A percentile compares a stretch with the other conserved stretches of the same genome.
Conservation (phyloP, 2,888 invertebrate species). For the Tillus elongatus region DNA sequence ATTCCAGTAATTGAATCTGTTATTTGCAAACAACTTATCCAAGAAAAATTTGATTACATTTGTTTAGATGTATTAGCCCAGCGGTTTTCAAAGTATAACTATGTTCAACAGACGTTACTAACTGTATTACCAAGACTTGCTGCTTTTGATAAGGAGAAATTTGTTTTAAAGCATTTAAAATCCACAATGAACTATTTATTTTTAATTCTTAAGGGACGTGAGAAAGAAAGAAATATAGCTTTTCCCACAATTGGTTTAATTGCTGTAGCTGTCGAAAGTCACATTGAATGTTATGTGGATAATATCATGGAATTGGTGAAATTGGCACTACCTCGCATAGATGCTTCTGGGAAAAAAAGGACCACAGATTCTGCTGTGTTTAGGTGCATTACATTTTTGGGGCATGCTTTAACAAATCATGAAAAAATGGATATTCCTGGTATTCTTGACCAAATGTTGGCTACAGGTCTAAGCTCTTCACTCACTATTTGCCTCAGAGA, state of each 20-base stretch:
- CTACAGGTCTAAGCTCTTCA: constrained; percentile 82
- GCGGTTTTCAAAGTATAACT: constrained; percentile 55
- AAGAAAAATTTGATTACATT: constrained; percentile 73
- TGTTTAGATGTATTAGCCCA: constrained; percentile 74
- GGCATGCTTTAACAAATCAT: constrained; percentile 70
- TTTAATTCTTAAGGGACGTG: constrained; percentile 65
- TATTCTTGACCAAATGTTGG: constrained; percentile 84
- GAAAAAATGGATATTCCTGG: constrained; percentile 72
- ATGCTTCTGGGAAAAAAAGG: constrained; percentile 62
- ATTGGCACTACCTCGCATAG: constrained; percentile 54
- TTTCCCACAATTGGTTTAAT: constrained; percentile 86
- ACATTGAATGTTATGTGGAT: constrained; percentile 70
- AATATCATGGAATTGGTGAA: constrained; percentile 71
- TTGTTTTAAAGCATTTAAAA: constrained; percentile 64
- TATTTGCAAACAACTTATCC: constrained; percentile 73
- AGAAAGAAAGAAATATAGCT: constrained; percentile 77
- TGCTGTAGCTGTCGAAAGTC: constrained; percentile 77
- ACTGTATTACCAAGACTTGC: constrained; percentile 84
- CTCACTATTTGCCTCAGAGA: constrained; percentile 86
- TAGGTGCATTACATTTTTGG: constrained; percentile 84
- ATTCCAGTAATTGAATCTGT: constrained; percentile 73
- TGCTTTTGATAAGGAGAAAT: constrained; percentile 80
- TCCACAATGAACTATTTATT: constrained; percentile 72
- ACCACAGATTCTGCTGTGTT: constrained; percentile 82
- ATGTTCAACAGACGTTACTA: constrained; percentile 81